These are phyloP conservation scores for Cyanistes caeruleus DNA, from an alignment of 2,113 vertebrate genomes.

Conservation along the genomic window DNA sequence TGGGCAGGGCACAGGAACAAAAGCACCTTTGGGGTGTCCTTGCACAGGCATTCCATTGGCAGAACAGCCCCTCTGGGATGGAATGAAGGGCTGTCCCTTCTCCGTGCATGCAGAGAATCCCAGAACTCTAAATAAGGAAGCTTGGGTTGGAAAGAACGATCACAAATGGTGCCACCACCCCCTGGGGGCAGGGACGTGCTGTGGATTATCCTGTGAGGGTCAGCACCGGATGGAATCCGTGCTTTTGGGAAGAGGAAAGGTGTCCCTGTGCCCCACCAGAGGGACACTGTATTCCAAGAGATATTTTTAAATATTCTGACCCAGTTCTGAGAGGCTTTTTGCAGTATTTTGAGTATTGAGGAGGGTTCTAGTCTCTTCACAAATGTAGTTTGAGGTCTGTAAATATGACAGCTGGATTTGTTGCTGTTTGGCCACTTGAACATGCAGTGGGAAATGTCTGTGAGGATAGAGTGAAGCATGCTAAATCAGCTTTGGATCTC, in stretches of 20 bases:
- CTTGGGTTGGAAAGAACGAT: neutral
- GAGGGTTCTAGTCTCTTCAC: neutral
- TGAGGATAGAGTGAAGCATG: neutral
- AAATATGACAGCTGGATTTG: neutral
- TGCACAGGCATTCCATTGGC: neutral
- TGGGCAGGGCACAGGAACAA: neutral
- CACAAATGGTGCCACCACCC: neutral
- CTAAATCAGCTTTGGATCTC: neutral
- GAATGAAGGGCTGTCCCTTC: neutral
- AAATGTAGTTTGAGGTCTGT: neutral
- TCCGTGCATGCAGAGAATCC: neutral
- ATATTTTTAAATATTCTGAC: neutral
- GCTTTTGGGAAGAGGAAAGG: neutral
- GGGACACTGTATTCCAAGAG: neutral
- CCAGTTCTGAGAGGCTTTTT: neutral
- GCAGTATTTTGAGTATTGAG: neutral
- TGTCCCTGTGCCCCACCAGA: neutral
- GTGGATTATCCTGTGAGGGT: accelerated
- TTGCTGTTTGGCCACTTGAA: neutral
- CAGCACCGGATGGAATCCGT: accelerated
- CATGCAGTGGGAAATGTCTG: accelerated
- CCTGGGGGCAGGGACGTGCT: neutral
- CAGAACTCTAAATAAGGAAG: neutral
- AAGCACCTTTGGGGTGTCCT: neutral
- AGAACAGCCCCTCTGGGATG: neutral